These are phyloP conservation scores for Pteronura brasiliensis DNA, from an alignment of 2,113 vertebrate genomes.

Conservation along the genomic window DNA sequence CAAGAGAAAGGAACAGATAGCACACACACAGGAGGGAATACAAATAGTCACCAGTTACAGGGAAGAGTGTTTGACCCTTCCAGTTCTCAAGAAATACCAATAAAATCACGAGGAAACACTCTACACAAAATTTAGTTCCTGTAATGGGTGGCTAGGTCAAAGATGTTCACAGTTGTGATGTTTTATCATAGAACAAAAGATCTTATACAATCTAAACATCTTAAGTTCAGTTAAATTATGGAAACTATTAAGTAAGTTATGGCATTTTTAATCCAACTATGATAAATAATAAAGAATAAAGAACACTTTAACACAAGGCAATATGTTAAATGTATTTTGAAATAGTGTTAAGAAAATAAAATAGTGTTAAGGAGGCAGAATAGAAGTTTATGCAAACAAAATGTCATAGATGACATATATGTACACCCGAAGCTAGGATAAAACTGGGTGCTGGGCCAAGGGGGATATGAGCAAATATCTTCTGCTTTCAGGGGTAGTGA, in stretches of 20 bases:
- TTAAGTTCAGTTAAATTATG: not conserved
- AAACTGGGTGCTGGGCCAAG: not conserved
- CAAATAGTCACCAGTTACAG: not conserved
- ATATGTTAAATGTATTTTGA: not conserved
- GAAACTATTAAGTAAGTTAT: not conserved
- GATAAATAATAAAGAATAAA: not conserved
- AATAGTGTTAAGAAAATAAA: not conserved
- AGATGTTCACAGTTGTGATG: not conserved
- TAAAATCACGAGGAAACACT: not conserved
- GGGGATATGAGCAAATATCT: not conserved
- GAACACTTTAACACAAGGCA: not conserved
- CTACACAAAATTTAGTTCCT: not conserved
- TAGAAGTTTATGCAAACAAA: not conserved
- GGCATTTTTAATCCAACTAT: not conserved
- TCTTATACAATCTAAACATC: not conserved
- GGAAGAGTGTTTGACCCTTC: not conserved
- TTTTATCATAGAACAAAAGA: not conserved
- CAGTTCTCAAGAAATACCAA: not conserved
- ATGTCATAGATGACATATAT: not conserved
- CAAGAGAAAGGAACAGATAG: not conserved
- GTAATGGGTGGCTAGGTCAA: not conserved
- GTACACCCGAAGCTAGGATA: not conserved
- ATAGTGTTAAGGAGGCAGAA: not conserved
- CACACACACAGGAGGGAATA: not conserved
- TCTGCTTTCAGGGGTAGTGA: not conserved